phyloP scores from a whole-genome alignment of 2,113 vertebrate species.

The Ammodytes marinus region DNA sequence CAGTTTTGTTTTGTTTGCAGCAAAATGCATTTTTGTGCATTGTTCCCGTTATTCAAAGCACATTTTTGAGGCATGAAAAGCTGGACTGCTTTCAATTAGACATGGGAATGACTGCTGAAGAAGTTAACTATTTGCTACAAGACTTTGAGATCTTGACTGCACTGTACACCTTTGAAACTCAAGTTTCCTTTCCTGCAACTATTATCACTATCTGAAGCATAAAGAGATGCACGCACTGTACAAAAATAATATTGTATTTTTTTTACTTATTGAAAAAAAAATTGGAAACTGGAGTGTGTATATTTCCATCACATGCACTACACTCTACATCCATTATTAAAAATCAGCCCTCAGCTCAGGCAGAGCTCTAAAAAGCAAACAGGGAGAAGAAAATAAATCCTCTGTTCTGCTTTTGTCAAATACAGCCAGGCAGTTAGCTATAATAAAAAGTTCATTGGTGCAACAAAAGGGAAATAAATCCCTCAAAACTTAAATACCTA shows the following conservation, averaged over 20 bases:
- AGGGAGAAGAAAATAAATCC: neutral
- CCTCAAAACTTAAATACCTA: conserved; percentile 90
- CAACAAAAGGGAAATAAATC: conserved; percentile 90
- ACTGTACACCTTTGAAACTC: conserved; percentile 6
- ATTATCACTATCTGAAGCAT: conserved; percentile 26
- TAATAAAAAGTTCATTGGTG: conserved; percentile 87
- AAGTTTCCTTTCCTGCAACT: conserved; percentile 31
- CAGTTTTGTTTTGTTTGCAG: conserved; percentile 23
- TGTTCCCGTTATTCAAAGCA: conserved; percentile 64
- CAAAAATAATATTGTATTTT: conserved; percentile 7
- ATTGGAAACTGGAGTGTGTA: conserved; percentile 16
- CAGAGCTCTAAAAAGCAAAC: conserved; percentile 43
- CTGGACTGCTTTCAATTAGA: conserved; percentile 55
- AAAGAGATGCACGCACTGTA: neutral
- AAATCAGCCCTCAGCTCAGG: conserved; percentile 33
- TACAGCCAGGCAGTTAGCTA: conserved; percentile 87
- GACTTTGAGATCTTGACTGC: conserved; percentile 18
- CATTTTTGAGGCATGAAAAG: conserved; percentile 46
- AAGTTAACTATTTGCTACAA: conserved; percentile 55
- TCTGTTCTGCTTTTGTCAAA: conserved; percentile 56
- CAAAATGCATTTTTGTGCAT: conserved; percentile 50
- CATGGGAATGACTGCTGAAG: conserved; percentile 44
- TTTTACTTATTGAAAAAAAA: conserved; percentile 17
- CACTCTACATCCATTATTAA: conserved; percentile 5
- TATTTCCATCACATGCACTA: conserved; percentile 31